Evolutionary conservation across 2,797 vertebrate species (phyloP).

Genomic region (Todus mexicanus): DNA sequence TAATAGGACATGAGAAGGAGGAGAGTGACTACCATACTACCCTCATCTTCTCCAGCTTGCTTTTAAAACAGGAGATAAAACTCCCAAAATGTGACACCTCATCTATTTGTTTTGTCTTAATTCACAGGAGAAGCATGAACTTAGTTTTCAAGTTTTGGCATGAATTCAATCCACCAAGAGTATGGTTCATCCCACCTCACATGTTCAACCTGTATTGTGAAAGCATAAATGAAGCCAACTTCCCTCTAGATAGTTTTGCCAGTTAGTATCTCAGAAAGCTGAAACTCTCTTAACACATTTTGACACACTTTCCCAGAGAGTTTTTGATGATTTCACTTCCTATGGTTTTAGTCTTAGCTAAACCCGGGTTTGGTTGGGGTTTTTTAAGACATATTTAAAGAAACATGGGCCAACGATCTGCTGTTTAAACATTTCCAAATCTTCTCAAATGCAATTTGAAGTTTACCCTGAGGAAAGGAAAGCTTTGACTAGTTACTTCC

Average conservation of each 20-base stretch:
- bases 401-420: neutral
- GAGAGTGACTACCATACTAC: neutral
- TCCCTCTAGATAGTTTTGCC: neutral
- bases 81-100: neutral
- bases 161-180: neutral
- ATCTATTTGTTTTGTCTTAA: neutral
- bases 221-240: neutral
- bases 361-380: neutral
- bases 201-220: neutral
- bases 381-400: conserved; percentile 7
- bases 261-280: conserved; percentile 23
- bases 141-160: neutral
- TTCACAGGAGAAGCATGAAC: neutral
- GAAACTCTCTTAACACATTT: neutral
- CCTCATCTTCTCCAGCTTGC: neutral
- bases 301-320: neutral
- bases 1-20: neutral
- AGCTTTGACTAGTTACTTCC: conserved; percentile 3
- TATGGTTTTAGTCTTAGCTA: neutral
- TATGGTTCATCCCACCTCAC: neutral
- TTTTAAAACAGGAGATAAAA: neutral
- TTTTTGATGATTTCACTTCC: conserved; percentile 37
- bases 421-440: conserved; percentile 14
- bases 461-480: neutral
- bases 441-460: conserved; percentile 34